Conservation (phyloP, 2,797 vertebrate species). For the Chaetophractus vellerosus region DNA sequence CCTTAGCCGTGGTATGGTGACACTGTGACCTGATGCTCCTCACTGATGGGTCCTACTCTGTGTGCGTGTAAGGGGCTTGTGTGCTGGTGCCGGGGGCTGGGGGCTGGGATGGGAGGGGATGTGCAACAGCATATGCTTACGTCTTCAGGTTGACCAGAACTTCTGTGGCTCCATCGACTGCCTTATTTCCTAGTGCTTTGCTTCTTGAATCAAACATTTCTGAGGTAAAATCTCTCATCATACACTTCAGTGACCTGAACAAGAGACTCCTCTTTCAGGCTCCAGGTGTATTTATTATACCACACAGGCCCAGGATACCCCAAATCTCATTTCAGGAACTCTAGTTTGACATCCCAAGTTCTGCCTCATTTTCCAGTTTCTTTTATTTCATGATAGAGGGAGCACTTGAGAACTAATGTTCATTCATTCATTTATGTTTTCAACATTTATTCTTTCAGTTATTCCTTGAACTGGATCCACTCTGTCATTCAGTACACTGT, state of each 20-base stretch:
- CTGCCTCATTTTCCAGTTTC: neutral
- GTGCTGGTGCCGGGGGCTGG: neutral
- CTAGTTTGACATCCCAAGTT: neutral
- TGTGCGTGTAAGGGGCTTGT: no score
- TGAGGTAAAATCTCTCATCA: neutral
- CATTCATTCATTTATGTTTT: neutral
- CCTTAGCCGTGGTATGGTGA: neutral
- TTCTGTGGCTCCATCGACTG: rapidly evolving
- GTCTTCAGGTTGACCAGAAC: neutral
- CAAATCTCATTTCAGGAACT: neutral
- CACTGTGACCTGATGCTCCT: neutral
- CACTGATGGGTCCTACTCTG: rapidly evolving
- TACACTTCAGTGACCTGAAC: neutral
- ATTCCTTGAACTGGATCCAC: neutral
- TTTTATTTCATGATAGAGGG: neutral
- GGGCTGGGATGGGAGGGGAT: neutral
- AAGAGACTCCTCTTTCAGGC: neutral
- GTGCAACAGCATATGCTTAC: no score
- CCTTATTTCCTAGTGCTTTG: neutral
- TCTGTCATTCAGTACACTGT: neutral
- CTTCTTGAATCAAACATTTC: neutral
- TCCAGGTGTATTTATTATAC: neutral
- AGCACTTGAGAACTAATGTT: rapidly evolving
- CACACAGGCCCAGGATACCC: neutral
- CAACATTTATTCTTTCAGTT: no score